A percentile compares a stretch with the other conserved stretches of the same genome.
Conservation (phyloP, 2,113 vertebrate genomes). For the Lagopus leucura region DNA sequence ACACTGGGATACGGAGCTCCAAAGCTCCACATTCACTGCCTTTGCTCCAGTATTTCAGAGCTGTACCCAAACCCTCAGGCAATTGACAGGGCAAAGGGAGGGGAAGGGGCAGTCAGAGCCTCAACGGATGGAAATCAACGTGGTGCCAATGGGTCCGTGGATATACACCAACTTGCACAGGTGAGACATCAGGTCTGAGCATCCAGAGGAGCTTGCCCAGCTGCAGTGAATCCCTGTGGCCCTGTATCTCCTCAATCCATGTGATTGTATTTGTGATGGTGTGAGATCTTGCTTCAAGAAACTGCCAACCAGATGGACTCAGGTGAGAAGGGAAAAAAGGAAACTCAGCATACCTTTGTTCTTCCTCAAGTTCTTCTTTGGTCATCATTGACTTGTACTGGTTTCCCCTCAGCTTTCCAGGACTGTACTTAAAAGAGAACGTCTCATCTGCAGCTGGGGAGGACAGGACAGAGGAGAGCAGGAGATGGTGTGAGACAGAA, state of each 20-base stretch:
- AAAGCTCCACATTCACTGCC: neutral
- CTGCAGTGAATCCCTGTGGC: neutral
- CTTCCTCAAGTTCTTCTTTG: constrained; percentile 91
- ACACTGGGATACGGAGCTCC: neutral
- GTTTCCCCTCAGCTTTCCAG: constrained; percentile 86
- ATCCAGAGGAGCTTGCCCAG: neutral
- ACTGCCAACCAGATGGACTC: neutral
- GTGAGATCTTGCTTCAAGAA: neutral
- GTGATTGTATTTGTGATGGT: neutral
- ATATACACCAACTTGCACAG: neutral
- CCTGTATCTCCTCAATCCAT: neutral
- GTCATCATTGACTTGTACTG: constrained; percentile 89
- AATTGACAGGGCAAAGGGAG: neutral
- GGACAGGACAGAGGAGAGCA: neutral
- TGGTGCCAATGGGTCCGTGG: neutral
- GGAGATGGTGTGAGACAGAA: neutral
- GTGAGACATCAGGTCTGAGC: neutral
- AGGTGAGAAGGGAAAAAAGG: neutral
- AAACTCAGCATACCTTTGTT: constrained; percentile 86
- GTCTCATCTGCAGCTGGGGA: constrained; percentile 71
- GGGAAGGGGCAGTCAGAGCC: neutral
- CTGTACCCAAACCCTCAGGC: neutral
- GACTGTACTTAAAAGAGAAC: constrained; percentile 81
- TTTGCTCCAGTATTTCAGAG: neutral
- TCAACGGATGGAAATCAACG: neutral